Percentiles rank a stretch among this genome's conserved stretches.
Conservation (phyloP, 2,113 vertebrate genomes). For the Cololabis saira region DNA sequence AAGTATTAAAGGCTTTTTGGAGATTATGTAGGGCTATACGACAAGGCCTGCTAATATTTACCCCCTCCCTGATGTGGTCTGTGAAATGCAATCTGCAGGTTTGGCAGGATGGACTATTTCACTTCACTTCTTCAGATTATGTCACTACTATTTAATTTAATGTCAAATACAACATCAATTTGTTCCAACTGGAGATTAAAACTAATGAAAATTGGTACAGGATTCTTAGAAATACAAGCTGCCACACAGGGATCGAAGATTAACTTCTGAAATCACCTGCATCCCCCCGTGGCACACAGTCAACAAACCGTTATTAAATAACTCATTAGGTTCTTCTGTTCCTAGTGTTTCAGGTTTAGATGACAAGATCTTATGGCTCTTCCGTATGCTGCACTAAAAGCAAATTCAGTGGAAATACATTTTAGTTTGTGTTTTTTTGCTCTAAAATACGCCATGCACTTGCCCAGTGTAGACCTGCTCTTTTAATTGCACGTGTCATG, state of each 20-base stretch:
- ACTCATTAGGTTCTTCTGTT: too few relatives aligned
- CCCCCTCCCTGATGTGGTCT: not conserved
- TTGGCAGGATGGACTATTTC: not conserved
- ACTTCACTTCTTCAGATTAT: not conserved
- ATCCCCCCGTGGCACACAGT: not conserved
- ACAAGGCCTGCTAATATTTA: not conserved
- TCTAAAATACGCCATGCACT: too few relatives aligned
- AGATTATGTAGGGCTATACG: not conserved
- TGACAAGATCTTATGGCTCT: too few relatives aligned
- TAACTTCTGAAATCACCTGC: not conserved
- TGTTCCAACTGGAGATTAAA: too few relatives aligned
- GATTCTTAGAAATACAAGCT: not conserved
- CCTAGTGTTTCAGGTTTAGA: too few relatives aligned
- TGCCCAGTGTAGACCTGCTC: too few relatives aligned
- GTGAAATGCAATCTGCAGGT: not conserved
- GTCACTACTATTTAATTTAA: too few relatives aligned
- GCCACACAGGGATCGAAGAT: not conserved
- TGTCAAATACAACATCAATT: too few relatives aligned
- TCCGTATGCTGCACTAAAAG: too few relatives aligned
- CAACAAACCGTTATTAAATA: not conserved
- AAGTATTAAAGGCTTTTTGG: slow-evolving; percentile 3
- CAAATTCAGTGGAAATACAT: too few relatives aligned
- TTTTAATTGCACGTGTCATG: not conserved
- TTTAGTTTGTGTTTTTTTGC: too few relatives aligned
- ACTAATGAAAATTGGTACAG: too few relatives aligned